Conservation (phyloP, 2,113 vertebrate genomes). For the Thomomys bottae region DNA sequence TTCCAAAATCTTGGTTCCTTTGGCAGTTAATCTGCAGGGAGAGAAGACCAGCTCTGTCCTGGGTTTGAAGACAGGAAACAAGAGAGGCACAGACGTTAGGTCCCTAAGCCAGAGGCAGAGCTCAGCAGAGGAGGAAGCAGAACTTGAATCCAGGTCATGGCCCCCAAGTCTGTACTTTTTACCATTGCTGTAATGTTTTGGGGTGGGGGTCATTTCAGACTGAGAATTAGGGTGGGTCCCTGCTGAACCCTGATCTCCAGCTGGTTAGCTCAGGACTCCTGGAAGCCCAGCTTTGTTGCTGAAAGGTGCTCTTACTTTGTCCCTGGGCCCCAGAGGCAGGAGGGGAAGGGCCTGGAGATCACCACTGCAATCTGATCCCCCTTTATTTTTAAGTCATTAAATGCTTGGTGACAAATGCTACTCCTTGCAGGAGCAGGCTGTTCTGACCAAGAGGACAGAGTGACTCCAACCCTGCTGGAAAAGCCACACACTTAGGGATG, state of each 20-base stretch:
- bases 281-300: not conserved
- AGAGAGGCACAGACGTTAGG: not conserved
- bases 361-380: slow-evolving; percentile 28
- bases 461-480: not conserved
- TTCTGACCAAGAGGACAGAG: not conserved
- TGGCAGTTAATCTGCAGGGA: not conserved
- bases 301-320: not conserved
- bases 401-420: slow-evolving; percentile 51
- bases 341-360: not conserved
- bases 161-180: not conserved
- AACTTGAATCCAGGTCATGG: not conserved
- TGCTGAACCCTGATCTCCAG: not conserved
- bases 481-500: slow-evolving; percentile 4
- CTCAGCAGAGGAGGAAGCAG: not conserved
- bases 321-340: not conserved
- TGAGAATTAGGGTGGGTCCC: not conserved
- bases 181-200: not conserved
- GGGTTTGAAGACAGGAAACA: not conserved
- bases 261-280: not conserved
- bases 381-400: slow-evolving; percentile 69
- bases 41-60: not conserved
- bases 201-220: not conserved
- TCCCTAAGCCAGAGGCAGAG: not conserved
- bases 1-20: not conserved
- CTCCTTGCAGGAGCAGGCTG: slow-evolving; percentile 34